Evolutionary conservation across 2,113 vertebrate genomes (phyloP).

Genomic region (Morone saxatilis): DNA sequence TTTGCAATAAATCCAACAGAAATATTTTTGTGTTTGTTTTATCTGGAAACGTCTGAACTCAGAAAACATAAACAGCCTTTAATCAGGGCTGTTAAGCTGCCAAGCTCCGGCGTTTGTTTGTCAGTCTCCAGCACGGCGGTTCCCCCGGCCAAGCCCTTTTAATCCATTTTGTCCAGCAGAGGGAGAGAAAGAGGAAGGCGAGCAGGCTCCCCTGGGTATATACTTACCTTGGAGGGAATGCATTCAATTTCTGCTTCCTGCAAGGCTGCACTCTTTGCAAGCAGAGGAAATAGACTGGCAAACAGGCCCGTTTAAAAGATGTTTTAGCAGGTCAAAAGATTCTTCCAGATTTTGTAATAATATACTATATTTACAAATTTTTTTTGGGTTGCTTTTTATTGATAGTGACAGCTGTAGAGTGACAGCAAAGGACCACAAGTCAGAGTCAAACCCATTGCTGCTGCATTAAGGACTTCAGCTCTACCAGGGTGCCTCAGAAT

Average conservation of each 20-base stretch:
- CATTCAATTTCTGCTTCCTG: constrained; percentile 70
- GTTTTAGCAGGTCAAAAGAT: constrained; percentile 28
- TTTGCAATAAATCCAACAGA: too few species aligned
- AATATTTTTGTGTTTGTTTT: background rate
- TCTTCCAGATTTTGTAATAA: background rate
- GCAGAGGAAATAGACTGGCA: constrained; percentile 48
- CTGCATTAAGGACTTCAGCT: too few species aligned
- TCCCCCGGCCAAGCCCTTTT: constrained; percentile 42
- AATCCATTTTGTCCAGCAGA: constrained; percentile 35
- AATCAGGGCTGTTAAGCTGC: constrained; percentile 4
- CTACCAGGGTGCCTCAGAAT: background rate
- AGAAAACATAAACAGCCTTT: background rate
- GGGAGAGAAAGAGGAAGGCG: constrained; percentile 27
- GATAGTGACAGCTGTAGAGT: too few species aligned
- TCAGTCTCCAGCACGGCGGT: constrained; percentile 49
- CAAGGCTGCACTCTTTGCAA: constrained; percentile 45
- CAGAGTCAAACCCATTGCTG: too few species aligned
- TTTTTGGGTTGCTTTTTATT: too few species aligned
- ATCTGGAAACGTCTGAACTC: background rate
- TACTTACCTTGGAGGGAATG: constrained; percentile 46
- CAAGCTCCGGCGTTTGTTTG: constrained; percentile 47
- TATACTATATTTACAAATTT: background rate
- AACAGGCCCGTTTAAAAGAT: constrained; percentile 26
- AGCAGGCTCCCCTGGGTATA: constrained; percentile 40
- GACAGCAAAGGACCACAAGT: too few species aligned